Percentiles rank a stretch among this genome's conserved stretches.
Conservation (phyloP, 2,113 vertebrate species). For the Aspidoscelis tigris region DNA sequence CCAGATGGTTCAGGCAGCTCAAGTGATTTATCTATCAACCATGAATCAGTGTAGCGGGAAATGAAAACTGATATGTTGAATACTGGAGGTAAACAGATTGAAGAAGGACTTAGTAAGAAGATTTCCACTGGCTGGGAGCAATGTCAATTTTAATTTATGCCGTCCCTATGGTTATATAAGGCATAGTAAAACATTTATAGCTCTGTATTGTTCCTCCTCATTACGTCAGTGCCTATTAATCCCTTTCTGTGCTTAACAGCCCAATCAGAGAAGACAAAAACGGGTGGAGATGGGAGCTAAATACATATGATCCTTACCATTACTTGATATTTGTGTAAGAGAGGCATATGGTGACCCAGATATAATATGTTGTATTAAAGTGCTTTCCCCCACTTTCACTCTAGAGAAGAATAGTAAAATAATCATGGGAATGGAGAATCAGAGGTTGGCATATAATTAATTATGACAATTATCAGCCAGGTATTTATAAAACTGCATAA, state of each 20-base stretch:
- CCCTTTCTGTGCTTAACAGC: background rate
- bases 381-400: background rate
- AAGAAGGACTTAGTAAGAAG: background rate
- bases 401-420: background rate
- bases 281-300: slow-evolving; percentile 12
- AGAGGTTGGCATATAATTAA: background rate
- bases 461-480: background rate
- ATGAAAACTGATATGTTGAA: background rate
- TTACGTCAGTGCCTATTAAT: rapidly evolving
- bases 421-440: background rate
- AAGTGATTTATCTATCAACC: background rate
- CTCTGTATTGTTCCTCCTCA: slow-evolving; percentile 23
- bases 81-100: background rate
- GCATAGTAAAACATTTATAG: background rate
- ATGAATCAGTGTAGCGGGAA: rapidly evolving
- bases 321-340: background rate
- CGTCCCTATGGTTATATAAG: slow-evolving; percentile 21
- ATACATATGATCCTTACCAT: slow-evolving; percentile 12
- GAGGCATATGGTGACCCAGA: background rate
- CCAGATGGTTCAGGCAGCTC: slow-evolving; percentile 38
- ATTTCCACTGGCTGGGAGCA: background rate
- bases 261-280: background rate
- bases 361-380: slow-evolving; percentile 13
- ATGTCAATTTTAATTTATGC: background rate
- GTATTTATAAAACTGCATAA: background rate